These are phyloP conservation scores for Actinernus sp. DNA, from an alignment of 92 coral and sea anemone species.

Conservation along the genomic window DNA sequence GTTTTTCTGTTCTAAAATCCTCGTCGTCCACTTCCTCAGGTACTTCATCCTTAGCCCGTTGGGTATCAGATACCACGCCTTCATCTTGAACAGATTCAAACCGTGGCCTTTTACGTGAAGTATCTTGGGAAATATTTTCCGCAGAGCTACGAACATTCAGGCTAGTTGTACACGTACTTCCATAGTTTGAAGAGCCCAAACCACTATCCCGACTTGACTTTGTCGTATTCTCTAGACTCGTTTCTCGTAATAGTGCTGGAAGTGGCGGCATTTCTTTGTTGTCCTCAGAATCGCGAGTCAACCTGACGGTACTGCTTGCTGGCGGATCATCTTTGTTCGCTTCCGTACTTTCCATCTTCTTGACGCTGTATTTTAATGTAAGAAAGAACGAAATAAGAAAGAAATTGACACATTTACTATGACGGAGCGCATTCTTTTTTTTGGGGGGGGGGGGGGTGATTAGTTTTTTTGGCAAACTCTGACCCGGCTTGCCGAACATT, in stretches of 20 bases:
- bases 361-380: neutral
- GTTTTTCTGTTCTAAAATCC: neutral
- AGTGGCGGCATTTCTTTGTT: too few relatives aligned
- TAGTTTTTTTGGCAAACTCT: neutral
- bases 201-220: too few relatives aligned
- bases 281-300: too few relatives aligned
- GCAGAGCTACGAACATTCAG: too few relatives aligned
- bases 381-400: neutral
- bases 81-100: conserved; percentile 1
- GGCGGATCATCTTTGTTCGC: neutral
- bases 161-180: too few relatives aligned
- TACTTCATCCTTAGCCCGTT: neutral
- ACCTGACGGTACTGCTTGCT: too few relatives aligned
- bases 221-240: too few relatives aligned
- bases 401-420: neutral
- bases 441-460: neutral
- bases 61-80: conserved; percentile 10
- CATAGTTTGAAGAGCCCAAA: too few relatives aligned
- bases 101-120: conserved; percentile 18
- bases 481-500: too few relatives aligned
- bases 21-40: neutral
- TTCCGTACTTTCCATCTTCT: neutral
- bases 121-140: neutral
- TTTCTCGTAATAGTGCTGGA: too few relatives aligned
- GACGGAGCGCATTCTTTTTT: too few relatives aligned